Evolutionary conservation across 2,113 vertebrate genomes (phyloP), one percentile per base, ranked within the genome.

Genomic region (Datnioides undecimradiatus): DNA sequence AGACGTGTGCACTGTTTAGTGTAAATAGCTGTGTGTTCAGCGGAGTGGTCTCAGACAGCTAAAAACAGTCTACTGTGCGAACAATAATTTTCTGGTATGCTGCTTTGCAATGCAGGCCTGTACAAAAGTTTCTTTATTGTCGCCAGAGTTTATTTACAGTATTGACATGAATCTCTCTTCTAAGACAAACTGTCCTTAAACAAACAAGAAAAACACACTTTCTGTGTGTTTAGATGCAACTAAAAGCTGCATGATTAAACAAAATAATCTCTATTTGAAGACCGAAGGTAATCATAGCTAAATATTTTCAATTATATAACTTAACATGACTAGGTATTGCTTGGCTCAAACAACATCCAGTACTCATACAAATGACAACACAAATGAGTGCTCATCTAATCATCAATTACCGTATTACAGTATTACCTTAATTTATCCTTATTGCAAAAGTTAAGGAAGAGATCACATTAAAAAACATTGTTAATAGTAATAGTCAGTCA

Each of bases 401-500:
- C n/a, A n/a, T n/a, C n/a, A n/a, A n/a, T n/a, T n/a, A n/a, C n/a
- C n/a, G n/a, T n/a, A n/a, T n/a, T n/a, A n/a, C n/a, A n/a, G n/a
- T n/a, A n/a, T n/a, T n/a, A n/a, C n/a, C n/a, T n/a, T n/a, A n/a
- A n/a, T n/a, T n/a, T n/a, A n/a, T n/a, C n/a, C n/a, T n/a, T n/a
- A n/a, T n/a, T n/a, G n/a, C n/a, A n/a, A n/a, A n/a, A n/a, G n/a
- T n/a, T n/a, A n/a, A n/a, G n/a, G n/a, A 23, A 25, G 23, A 4
- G 4, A 19, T 27, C 41, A 27, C 2, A 12, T 16, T 9, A 16
- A 36, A 0, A 34, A 36, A 6, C 6, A 34, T 16, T 45, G 0
- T 40, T 54, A 40, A 46, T 68, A 13, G 19, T 29, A 34, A 4
- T 38, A 80, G 79, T 78, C 72, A 66, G 59, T 84, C 40, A 67